Conservation (phyloP, 2,113 vertebrate species). For the Pollimyrus isidori region DNA sequence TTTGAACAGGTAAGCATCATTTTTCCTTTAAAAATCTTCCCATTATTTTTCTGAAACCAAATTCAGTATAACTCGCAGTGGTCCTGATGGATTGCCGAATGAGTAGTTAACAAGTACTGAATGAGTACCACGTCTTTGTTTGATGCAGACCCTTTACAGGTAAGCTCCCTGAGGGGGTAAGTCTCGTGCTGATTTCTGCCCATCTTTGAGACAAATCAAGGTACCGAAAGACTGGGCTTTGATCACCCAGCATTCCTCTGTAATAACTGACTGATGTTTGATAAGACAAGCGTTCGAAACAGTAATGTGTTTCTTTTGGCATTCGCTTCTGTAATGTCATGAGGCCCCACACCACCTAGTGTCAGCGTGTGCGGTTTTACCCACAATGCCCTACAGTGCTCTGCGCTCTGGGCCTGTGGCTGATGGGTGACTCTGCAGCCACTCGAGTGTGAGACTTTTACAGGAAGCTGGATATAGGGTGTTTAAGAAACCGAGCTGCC, state of each 20-base stretch:
- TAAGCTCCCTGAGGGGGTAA: neutral
- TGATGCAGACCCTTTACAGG: neutral
- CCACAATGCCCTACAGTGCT: neutral
- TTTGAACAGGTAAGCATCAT: constrained; percentile 36
- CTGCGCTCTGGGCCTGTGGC: constrained; percentile 13
- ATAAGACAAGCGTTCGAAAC: neutral
- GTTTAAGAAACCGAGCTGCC: constrained; percentile 6
- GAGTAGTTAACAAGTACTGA: neutral
- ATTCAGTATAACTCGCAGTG: neutral
- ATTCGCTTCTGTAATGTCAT: neutral
- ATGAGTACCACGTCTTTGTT: neutral
- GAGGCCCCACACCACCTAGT: neutral
- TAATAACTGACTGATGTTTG: constrained; percentile 7
- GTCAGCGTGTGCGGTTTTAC: neutral
- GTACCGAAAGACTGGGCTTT: neutral
- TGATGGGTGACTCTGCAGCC: constrained; percentile 16
- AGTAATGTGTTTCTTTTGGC: neutral
- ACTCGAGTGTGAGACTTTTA: constrained; percentile 18
- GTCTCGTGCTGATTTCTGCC: neutral
- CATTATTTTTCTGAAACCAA: neutral
- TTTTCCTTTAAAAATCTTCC: constrained; percentile 2
- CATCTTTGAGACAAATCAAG: neutral
- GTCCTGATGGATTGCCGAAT: neutral
- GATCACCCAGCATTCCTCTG: neutral
- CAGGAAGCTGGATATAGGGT: constrained; percentile 20